Evolutionary conservation across 2,888 invertebrate species (phyloP).

Genomic region (Villa cingulata): DNA sequence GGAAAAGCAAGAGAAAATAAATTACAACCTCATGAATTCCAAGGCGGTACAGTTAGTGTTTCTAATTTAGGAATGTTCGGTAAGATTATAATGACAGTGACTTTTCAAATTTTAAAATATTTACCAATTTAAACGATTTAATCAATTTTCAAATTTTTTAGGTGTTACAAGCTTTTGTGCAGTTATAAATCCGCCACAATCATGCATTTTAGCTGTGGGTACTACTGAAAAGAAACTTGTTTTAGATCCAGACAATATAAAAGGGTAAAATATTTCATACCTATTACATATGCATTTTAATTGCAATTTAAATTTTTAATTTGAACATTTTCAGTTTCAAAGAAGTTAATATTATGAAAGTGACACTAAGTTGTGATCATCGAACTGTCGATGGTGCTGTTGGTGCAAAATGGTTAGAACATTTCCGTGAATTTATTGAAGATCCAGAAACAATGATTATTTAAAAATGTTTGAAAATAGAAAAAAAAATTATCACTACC

Average conservation of each 20-base stretch:
- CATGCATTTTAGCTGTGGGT: slow-evolving; percentile 86
- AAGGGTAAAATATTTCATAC: slow-evolving; percentile 51
- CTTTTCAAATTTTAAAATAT: not conserved
- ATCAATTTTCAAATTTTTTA: slow-evolving; percentile 18
- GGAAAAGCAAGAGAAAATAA: slow-evolving; percentile 77
- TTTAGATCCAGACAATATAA: slow-evolving; percentile 52
- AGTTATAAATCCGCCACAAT: slow-evolving; percentile 93
- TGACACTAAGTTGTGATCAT: slow-evolving; percentile 94
- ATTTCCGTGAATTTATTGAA: slow-evolving; percentile 77
- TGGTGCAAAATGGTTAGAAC: slow-evolving; percentile 89
- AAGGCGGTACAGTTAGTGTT: slow-evolving; percentile 89
- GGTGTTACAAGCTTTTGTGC: slow-evolving; percentile 80
- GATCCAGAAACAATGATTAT: slow-evolving; percentile 90
- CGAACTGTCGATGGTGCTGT: slow-evolving; percentile 96
- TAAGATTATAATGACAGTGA: no score
- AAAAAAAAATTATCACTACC: no score
- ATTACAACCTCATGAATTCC: slow-evolving; percentile 86
- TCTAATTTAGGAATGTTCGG: slow-evolving; percentile 94
- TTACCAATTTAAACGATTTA: not conserved
- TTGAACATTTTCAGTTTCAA: slow-evolving; percentile 45
- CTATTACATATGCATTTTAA: no score
- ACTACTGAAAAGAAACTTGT: slow-evolving; percentile 61
- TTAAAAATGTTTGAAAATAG: no score
- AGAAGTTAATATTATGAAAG: slow-evolving; percentile 63
- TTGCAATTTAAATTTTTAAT: slow-evolving; percentile 14